A percentile compares a stretch with the other conserved stretches of the same genome.
phyloP scores from a whole-genome alignment of 2,113 vertebrate genomes.

The Cynocephalus volans region DNA sequence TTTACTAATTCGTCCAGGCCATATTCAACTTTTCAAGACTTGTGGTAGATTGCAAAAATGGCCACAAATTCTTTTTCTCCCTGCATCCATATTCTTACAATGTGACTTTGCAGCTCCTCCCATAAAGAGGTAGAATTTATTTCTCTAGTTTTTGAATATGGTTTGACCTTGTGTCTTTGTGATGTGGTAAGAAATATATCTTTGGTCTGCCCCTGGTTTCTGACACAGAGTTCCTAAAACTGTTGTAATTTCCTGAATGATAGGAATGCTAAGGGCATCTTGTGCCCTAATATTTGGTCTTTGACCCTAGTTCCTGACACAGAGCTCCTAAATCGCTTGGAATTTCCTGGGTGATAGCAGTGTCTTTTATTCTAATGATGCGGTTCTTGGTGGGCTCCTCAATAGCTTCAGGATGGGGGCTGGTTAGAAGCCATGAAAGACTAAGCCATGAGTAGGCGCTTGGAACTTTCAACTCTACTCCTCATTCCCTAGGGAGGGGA shows the following conservation, averaged over 20 bases:
- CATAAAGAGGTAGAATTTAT: not conserved
- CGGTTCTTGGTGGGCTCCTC: not conserved
- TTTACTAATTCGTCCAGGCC: not conserved
- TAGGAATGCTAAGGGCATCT: no score
- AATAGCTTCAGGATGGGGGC: not conserved
- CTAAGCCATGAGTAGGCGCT: not conserved
- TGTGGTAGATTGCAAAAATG: not conserved
- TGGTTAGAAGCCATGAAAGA: not conserved
- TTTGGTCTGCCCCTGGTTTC: not conserved
- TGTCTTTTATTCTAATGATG: not conserved
- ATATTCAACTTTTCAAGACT: not conserved
- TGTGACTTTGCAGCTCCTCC: not conserved
- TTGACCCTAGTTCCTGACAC: no score
- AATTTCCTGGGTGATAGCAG: no score
- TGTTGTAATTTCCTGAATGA: no score
- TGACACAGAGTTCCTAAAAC: no score
- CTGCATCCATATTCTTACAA: not conserved
- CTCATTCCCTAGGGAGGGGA: not conserved
- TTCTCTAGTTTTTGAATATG: not conserved
- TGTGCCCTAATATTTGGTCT: no score
- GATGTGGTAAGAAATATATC: not conserved
- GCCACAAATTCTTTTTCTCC: not conserved
- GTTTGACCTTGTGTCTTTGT: not conserved
- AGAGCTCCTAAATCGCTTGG: no score
- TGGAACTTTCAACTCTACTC: not conserved